Evolutionary conservation across 2,797 vertebrate genomes (phyloP), one percentile per base, ranked within the genome.

Genomic region (Phataginus tetradactyla): DNA sequence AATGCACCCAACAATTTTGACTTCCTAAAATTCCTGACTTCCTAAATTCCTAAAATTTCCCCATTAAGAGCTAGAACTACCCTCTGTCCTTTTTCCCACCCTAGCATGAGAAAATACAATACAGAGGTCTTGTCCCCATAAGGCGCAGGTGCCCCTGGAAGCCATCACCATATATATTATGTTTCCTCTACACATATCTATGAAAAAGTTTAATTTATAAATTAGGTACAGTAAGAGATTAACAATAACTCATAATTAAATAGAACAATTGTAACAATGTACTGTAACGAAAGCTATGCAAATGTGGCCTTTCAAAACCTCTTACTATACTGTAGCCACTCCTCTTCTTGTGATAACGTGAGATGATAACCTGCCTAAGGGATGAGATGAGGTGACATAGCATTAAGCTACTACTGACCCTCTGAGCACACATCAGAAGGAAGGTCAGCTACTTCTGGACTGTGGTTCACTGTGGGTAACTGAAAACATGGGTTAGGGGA

Each of bases 381-480:
- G 49, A 53, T 32, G 20, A 53, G 72, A 34, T 1, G 49, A 75
- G 1, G 3, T n/a, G 45, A 51, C 4, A 18, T 9, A 7, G 29
- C 4, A 6, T 29, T 53, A 12, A 32, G 32, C 32, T 0, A 5
- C 74, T 51, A 49, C 45, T 7, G 45, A 75, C 45, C 45, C 49
- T n/a, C 18, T 21, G 45, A 49, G 17, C 18, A 4, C 1, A 21
- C 29, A 32, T 12, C 10, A 9, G 3, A 2, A 2, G 18, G 45
- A 51, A 32, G 45, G 32, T 17, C 42, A 5, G 11, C 42, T 5
- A 17, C 7, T 18, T 2, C 42, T 0, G 27, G 71, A 29, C 12
- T 39, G 68, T 21, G 23, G 37, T 42, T 71, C 11, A 6, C 23
- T 0, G 6, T 3, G 6, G 68, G 66, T 18, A 4, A 15, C 71